Evolutionary conservation across 2,113 vertebrate genomes (phyloP).

Genomic region (Podilymbus podiceps): DNA sequence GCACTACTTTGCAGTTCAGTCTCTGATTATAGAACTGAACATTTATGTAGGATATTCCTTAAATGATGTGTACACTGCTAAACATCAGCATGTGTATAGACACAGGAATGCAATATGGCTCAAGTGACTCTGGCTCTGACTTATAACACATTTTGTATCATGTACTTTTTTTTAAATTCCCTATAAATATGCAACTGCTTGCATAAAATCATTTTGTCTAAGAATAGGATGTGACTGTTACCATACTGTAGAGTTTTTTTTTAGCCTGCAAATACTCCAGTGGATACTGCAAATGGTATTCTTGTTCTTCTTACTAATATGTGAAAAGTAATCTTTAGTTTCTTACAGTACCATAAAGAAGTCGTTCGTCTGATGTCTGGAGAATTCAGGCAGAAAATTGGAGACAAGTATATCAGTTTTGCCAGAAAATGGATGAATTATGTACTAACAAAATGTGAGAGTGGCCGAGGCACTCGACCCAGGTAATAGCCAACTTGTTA

Average conservation of each 20-base stretch:
- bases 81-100: not conserved
- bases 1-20: not conserved
- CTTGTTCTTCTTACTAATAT: not conserved
- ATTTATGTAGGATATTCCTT: not conserved
- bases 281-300: not conserved
- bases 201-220: not conserved
- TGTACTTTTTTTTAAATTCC: not conserved
- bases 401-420: constrained; percentile 94
- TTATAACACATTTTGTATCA: not conserved
- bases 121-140: not conserved
- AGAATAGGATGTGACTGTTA: not conserved
- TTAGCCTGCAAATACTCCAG: not conserved
- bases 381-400: constrained; percentile 94
- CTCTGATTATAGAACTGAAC: not conserved
- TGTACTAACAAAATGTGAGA: constrained; percentile 97
- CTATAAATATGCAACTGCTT: not conserved
- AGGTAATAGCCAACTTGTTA: constrained; percentile 76
- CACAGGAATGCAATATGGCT: not conserved
- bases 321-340: constrained; percentile 44
- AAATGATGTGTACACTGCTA: not conserved
- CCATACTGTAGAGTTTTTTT: not conserved
- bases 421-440: constrained; percentile 99
- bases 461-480: constrained; percentile 93
- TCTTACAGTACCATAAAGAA: constrained; percentile 94
- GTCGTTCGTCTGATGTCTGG: constrained; percentile 98